Conservation (phyloP, 1,140 invertebrate genomes). For the Periplaneta americana region DNA sequence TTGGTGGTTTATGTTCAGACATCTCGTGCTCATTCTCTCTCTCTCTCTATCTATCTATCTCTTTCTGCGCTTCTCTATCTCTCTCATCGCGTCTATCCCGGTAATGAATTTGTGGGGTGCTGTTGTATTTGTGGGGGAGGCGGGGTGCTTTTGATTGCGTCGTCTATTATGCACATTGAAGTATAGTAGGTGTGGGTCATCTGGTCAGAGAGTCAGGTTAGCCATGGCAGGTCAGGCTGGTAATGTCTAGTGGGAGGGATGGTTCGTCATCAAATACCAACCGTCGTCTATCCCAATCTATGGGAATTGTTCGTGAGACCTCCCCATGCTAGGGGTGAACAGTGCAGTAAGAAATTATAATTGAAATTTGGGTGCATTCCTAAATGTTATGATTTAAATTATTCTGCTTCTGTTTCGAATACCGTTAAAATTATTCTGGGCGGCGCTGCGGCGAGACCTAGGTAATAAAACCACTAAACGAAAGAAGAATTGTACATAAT, state of each 20-base stretch:
- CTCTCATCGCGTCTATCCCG: not conserved
- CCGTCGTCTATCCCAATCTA: not conserved
- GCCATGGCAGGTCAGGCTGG: too few relatives aligned
- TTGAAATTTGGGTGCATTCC: too few relatives aligned
- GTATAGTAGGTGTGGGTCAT: not conserved
- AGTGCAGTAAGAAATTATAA: not conserved
- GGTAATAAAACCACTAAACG: too few relatives aligned
- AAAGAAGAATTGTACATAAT: too few relatives aligned
- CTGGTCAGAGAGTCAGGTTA: not conserved
- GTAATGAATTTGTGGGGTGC: not conserved
- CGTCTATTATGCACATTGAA: not conserved
- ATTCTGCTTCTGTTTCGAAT: too few relatives aligned
- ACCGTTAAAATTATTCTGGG: too few relatives aligned
- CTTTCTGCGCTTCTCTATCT: not conserved
- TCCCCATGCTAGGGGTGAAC: not conserved
- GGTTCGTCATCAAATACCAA: not conserved
- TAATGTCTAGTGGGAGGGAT: not conserved
- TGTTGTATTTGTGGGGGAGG: not conserved
- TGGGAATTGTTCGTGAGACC: not conserved
- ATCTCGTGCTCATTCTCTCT: too few relatives aligned
- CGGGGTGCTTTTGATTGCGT: not conserved
- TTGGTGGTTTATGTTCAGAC: not conserved
- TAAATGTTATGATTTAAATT: too few relatives aligned
- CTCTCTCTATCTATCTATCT: not conserved
- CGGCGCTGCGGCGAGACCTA: too few relatives aligned